A percentile compares a stretch with the other conserved stretches of the same genome.
Conservation (phyloP, 2,797 vertebrate genomes). For the Potorous gilbertii region DNA sequence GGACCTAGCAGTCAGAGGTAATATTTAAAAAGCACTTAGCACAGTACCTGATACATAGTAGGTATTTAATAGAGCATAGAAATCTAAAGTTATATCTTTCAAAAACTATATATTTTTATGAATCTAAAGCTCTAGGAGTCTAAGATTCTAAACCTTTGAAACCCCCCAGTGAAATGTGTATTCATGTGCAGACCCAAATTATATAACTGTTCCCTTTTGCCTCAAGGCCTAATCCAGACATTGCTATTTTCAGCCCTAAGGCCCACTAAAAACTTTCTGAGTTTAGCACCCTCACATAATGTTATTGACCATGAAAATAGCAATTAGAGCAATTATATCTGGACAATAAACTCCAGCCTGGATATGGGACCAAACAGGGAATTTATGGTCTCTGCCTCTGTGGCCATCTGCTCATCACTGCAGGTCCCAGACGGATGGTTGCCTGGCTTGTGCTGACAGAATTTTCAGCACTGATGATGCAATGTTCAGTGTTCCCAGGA, state of each 20-base stretch:
- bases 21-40: no score
- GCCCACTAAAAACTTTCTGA: neutral
- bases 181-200: neutral
- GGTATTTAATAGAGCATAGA: neutral
- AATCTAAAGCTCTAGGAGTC: neutral
- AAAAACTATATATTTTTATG: neutral
- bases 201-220: neutral
- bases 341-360: constrained; percentile 4
- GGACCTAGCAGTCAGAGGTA: no score
- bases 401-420: neutral
- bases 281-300: constrained; percentile 2
- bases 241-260: neutral
- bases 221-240: neutral
- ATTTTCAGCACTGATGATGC: neutral
- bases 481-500: neutral
- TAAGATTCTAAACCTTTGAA: neutral
- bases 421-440: neutral
- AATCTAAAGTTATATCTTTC: neutral
- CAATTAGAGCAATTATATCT: neutral
- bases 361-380: neutral
- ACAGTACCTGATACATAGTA: no score
- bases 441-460: neutral
- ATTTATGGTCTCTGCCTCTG: neutral
- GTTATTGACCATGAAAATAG: neutral
- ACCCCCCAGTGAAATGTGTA: neutral